Evolutionary conservation across 2,113 vertebrate genomes (phyloP), one percentile per base, ranked within the genome.

Genomic region (Epinephelus fuscoguttatus): DNA sequence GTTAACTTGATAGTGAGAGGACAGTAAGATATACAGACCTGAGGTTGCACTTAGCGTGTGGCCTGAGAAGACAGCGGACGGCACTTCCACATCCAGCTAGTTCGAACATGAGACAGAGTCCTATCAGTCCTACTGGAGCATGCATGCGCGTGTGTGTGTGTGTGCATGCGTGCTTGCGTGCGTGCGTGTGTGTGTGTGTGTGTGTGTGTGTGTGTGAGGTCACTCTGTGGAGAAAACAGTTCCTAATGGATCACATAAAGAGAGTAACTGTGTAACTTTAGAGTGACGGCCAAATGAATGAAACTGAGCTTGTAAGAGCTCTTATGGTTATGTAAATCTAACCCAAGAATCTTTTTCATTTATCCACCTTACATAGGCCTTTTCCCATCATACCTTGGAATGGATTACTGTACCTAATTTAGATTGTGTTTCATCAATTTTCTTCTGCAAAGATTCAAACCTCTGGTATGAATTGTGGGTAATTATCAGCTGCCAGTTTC

Each of bases 401-500:
- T 86, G 74, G 79, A 93, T 93, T 91, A 91, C 89, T 91, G 87
- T 94, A 82, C 82, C 91, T 88, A 88, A 92, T 91, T 93, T 92
- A 92, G 90, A 93, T 92, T 82, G 89, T 92, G 89, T 94, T 92
- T 85, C 89, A 92, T 87, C 88, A 83, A 88, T 92, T 94, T 90
- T 91, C 90, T 83, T 72, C 91, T 74, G 87, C 82, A 82, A 88
- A 89, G 91, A 92, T 81, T 86, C 87, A 90, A 85, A 92, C 81
- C 87, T 74, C 77, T 60, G 86, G 67, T 61, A 80, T 70, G 89
- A 90, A 94, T 92, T 93, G 88, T 85, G 92, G 82, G 87, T 94
- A 94, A 95, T 94, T 94, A 94, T 95, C 91, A 90, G 85, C 86
- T 94, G 92, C 88, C 92, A 92, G 85, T 93, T 94, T 90, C 86